These are phyloP conservation scores for Sphenodon punctatus DNA, from an alignment of 2,797 vertebrate genomes.

Conservation along the genomic window DNA sequence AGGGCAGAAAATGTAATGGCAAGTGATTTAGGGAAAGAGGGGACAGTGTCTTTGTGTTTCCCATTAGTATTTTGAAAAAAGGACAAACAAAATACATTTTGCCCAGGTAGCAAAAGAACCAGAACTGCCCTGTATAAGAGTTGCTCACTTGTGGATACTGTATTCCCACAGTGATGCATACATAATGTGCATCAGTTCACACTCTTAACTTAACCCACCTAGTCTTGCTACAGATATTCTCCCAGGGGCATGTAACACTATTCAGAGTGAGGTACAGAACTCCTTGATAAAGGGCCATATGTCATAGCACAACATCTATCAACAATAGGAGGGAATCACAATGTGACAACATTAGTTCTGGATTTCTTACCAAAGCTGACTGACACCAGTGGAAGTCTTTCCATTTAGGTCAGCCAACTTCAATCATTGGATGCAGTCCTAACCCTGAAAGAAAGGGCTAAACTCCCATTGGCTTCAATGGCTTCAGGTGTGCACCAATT, in stretches of 20 bases:
- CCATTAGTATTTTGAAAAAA: too few relatives aligned
- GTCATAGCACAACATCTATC: constrained; percentile 16
- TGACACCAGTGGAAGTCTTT: neutral
- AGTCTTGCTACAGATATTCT: constrained; percentile 2
- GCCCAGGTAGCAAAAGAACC: too few relatives aligned
- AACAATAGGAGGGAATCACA: neutral
- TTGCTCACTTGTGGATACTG: neutral
- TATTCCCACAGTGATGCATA: neutral
- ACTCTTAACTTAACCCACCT: neutral
- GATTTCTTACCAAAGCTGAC: constrained; percentile 23
- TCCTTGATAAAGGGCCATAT: neutral
- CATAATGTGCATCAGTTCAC: neutral
- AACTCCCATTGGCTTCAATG: too few relatives aligned
- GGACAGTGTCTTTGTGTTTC: too few relatives aligned
- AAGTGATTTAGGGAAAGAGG: too few relatives aligned
- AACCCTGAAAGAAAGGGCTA: too few relatives aligned
- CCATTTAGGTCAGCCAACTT: too few relatives aligned
- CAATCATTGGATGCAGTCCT: too few relatives aligned
- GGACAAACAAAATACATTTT: too few relatives aligned
- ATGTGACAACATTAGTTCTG: constrained; percentile 39
- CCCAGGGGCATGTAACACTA: neutral
- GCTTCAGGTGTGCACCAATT: constrained; percentile 12
- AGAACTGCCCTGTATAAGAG: too few relatives aligned
- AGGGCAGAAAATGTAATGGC: too few relatives aligned
- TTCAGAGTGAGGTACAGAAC: neutral